A percentile compares a stretch with the other conserved stretches of the same genome.
Conservation (phyloP, 2,113 vertebrate genomes). For the Phyllostomus discolor region DNA sequence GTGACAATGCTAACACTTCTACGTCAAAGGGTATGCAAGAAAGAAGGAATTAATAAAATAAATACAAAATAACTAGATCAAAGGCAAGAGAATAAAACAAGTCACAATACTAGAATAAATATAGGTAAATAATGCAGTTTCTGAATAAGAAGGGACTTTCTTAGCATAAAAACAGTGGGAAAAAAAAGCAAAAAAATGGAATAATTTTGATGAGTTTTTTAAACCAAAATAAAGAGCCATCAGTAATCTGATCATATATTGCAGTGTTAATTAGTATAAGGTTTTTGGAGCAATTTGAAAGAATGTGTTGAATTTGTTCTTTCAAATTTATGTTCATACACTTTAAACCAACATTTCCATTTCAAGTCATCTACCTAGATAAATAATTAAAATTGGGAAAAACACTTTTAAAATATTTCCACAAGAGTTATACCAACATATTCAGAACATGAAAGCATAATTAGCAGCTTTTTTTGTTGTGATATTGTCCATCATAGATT, state of each 20-base stretch:
- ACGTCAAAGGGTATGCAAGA: background rate
- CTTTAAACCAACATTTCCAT: conserved; percentile 7
- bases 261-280: background rate
- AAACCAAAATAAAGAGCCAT: background rate
- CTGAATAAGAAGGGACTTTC: background rate
- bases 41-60: background rate
- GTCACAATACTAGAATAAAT: background rate
- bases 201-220: background rate
- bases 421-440: background rate
- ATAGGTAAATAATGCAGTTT: background rate
- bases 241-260: background rate
- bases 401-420: background rate
- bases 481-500: background rate
- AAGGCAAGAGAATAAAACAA: background rate
- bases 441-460: background rate
- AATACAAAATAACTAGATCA: background rate
- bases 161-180: background rate
- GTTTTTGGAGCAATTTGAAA: background rate
- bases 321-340: background rate
- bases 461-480: background rate
- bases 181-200: background rate
- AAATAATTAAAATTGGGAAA: background rate
- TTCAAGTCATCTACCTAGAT: background rate
- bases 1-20: background rate
- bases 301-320: background rate